Evolutionary conservation across 2,888 invertebrate species (phyloP).

Genomic region (Hofmannophila pseudospretella): DNA sequence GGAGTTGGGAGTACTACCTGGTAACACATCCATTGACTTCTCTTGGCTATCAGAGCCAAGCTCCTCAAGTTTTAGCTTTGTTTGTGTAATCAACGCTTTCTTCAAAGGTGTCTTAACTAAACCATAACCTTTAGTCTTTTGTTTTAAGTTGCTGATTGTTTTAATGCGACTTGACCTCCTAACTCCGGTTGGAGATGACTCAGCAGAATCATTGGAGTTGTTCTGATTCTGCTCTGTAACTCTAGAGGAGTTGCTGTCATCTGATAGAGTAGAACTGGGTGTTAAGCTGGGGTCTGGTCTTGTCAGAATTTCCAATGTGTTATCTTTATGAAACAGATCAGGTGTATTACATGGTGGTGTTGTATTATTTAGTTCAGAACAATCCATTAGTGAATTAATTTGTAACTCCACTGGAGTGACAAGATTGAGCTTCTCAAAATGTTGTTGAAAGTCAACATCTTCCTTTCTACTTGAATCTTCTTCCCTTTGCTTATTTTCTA

Average conservation of each 20-base stretch:
- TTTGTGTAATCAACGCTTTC: conserved; percentile 67
- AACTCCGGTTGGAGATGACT: conserved; percentile 77
- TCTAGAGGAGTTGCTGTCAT: conserved; percentile 68
- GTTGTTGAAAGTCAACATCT: conserved; percentile 53
- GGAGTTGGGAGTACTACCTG: conserved; percentile 48
- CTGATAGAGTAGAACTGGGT: conserved; percentile 64
- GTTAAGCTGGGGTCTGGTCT: conserved; percentile 68
- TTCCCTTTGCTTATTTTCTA: conserved; percentile 17
- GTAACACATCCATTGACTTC: conserved; percentile 39
- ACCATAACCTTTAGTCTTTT: conserved; percentile 81
- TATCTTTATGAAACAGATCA: conserved; percentile 45
- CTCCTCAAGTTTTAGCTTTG: conserved; percentile 77
- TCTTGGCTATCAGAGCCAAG: conserved; percentile 76
- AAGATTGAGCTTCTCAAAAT: conserved; percentile 60
- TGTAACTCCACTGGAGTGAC: conserved; percentile 26
- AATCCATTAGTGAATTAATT: conserved; percentile 40
- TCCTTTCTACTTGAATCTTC: conserved; percentile 26
- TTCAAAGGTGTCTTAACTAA: conserved; percentile 77
- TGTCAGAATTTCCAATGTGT: conserved; percentile 28
- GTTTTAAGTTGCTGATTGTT: conserved; percentile 83
- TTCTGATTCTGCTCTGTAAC: conserved; percentile 50
- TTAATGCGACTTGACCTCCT: conserved; percentile 87
- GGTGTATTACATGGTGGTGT: conserved; percentile 43
- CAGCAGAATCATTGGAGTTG: conserved; percentile 65
- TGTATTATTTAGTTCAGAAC: conserved; percentile 35